Conservation (phyloP, 2,888 invertebrate species). For the Dryococelus australis region DNA sequence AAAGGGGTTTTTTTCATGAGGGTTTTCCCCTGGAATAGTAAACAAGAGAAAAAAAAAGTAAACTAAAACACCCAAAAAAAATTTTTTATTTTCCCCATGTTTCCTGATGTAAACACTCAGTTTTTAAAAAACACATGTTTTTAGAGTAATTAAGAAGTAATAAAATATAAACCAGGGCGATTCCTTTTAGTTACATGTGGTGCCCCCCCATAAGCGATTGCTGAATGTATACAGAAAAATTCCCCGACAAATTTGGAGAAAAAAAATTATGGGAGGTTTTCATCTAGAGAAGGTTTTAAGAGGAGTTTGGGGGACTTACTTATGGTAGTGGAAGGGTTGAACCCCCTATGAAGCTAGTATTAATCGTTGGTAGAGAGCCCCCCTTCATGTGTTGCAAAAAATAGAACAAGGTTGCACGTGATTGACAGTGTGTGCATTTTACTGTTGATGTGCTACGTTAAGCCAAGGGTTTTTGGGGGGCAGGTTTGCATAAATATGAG, state of each 20-base stretch:
- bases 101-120: not conserved
- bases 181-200: not conserved
- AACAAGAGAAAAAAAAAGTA: not conserved
- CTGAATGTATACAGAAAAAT: not conserved
- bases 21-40: not conserved
- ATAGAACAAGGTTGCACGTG: not conserved
- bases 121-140: not conserved
- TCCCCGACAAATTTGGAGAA: not conserved
- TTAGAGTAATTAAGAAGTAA: not conserved
- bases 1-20: not conserved
- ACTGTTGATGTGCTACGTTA: too few species aligned
- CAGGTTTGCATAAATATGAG: too few species aligned
- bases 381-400: not conserved
- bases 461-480: too few species aligned
- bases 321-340: constrained; percentile 21
- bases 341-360: not conserved
- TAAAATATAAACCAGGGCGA: not conserved
- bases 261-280: not conserved
- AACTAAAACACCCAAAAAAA: too few species aligned
- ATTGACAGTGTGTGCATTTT: not conserved
- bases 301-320: not conserved
- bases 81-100: not conserved
- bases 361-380: not conserved
- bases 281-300: not conserved
- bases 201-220: not conserved